These are phyloP conservation scores for Condylura cristata DNA, from an alignment of 2,113 vertebrate genomes.

Conservation along the genomic window DNA sequence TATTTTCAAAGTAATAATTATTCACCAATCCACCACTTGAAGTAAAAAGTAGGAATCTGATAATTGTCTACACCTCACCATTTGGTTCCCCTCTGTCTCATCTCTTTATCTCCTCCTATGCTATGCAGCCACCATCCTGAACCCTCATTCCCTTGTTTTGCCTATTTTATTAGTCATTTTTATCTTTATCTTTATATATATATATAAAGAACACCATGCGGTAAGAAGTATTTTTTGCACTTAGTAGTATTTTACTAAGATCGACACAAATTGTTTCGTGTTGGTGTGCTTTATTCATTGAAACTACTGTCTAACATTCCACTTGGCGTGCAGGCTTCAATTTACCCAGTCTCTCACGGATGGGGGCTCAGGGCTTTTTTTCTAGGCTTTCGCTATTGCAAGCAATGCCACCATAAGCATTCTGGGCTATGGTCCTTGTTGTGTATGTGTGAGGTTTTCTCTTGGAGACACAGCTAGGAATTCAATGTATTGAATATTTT, in stretches of 20 bases:
- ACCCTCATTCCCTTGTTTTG: background rate
- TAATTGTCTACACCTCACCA: background rate
- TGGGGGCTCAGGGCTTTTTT: background rate
- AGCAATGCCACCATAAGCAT: background rate
- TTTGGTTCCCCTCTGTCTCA: background rate
- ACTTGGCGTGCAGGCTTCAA: background rate
- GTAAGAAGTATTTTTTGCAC: background rate
- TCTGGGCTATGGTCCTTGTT: background rate
- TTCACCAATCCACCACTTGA: background rate
- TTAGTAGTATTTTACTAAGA: background rate
- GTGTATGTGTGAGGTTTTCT: background rate
- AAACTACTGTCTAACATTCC: background rate
- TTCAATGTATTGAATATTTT: background rate
- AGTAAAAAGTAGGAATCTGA: background rate
- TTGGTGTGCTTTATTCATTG: background rate
- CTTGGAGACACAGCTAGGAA: background rate
- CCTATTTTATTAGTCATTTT: background rate
- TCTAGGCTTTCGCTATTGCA: background rate
- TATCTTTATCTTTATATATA: slow-evolving; percentile 24
- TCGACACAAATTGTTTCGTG: background rate
- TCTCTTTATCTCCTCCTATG: background rate
- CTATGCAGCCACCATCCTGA: background rate
- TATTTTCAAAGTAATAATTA: slow-evolving; percentile 5
- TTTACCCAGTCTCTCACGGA: background rate
- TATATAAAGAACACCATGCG: background rate